A percentile compares a stretch with the other conserved stretches of the same genome.
Conservation (phyloP, 2,888 invertebrate genomes). For the Phyllotreta cruciferae region DNA sequence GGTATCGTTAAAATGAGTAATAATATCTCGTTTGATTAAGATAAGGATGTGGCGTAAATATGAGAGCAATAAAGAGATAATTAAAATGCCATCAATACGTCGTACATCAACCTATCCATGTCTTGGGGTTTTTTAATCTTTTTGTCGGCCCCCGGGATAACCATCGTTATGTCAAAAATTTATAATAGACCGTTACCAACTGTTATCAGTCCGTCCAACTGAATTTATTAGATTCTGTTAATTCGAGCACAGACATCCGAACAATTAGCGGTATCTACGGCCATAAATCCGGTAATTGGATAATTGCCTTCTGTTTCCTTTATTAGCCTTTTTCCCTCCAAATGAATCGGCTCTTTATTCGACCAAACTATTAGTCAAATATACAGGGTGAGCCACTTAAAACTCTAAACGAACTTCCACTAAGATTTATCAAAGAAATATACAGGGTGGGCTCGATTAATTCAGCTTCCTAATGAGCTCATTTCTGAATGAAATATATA, state of each 20-base stretch:
- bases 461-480: too few species aligned
- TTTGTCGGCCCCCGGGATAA: slow-evolving; percentile 18
- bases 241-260: slow-evolving; percentile 40
- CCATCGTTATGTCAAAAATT: slow-evolving; percentile 37
- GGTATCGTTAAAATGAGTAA: too few species aligned
- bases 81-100: slow-evolving; percentile 15
- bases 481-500: too few species aligned
- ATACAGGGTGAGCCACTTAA: not conserved
- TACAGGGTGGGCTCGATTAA: too few species aligned
- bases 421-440: too few species aligned
- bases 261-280: slow-evolving; percentile 40
- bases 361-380: slow-evolving; percentile 1
- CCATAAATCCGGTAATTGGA: slow-evolving; percentile 33
- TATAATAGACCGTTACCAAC: slow-evolving; percentile 27
- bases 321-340: slow-evolving; percentile 17
- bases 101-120: slow-evolving; percentile 10
- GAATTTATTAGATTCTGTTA: slow-evolving; percentile 38
- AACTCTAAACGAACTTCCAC: too few species aligned
- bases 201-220: slow-evolving; percentile 33
- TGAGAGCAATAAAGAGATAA: slow-evolving; percentile 18
- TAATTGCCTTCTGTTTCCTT: slow-evolving; percentile 31
- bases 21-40: too few species aligned
- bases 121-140: slow-evolving; percentile 12
- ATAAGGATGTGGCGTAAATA: slow-evolving; percentile 4
- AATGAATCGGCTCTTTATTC: slow-evolving; percentile 2